Conservation (phyloP, 2,113 vertebrate species). For the Plectropomus leopardus region DNA sequence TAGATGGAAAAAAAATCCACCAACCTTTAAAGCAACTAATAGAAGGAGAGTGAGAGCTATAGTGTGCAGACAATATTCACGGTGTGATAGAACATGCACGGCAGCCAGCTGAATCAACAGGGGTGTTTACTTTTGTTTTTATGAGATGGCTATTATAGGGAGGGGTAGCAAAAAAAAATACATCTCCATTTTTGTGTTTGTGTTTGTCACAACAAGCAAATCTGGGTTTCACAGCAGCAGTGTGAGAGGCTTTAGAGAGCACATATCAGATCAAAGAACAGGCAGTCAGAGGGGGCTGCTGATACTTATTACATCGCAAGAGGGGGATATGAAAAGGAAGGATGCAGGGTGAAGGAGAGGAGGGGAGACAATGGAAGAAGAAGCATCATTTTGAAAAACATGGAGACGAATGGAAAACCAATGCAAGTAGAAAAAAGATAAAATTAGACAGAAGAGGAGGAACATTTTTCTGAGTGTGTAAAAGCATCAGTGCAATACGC, state of each 20-base stretch:
- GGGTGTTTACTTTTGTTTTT: conserved; percentile 25
- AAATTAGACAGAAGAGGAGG: neutral
- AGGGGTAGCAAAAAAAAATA: neutral
- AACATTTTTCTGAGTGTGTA: neutral
- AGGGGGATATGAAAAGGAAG: conserved; percentile 19
- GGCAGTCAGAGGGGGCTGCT: conserved; percentile 16
- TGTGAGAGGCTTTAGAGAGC: conserved; percentile 26
- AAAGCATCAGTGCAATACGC: too few species aligned
- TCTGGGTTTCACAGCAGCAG: conserved; percentile 8
- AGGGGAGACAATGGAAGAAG: neutral
- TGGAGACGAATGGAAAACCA: neutral
- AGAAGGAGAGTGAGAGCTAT: neutral
- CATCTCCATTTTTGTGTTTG: neutral
- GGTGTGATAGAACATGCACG: conserved; percentile 6
- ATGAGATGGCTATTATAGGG: neutral
- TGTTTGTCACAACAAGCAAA: conserved; percentile 10
- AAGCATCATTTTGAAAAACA: neutral
- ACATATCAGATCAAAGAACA: conserved; percentile 51
- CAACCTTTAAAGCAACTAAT: neutral
- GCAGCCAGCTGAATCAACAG: conserved; percentile 37
- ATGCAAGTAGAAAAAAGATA: neutral
- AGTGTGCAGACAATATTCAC: neutral
- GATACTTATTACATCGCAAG: conserved; percentile 30
- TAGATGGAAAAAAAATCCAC: too few species aligned
- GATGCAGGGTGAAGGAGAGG: neutral